Evolutionary conservation across 2,113 vertebrate species (phyloP).

Genomic region (Hypocryptadius cinnamomeus): DNA sequence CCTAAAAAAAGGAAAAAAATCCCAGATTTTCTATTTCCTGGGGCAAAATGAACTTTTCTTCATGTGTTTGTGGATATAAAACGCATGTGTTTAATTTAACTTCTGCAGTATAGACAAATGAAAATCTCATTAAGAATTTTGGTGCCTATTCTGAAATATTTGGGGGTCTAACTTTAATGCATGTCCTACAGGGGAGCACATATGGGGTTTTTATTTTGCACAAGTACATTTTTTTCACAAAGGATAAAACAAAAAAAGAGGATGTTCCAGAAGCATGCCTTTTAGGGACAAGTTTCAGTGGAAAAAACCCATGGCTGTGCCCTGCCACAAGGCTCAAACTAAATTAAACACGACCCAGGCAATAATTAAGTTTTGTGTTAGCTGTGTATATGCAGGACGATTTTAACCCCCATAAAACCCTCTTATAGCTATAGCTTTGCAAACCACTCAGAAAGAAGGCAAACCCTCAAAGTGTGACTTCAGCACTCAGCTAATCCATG

Average conservation of each 20-base stretch:
- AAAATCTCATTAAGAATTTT: neutral
- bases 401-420: neutral
- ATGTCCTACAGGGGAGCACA: accelerated
- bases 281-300: neutral
- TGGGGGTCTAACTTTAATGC: neutral
- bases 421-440: neutral
- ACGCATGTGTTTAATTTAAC: neutral
- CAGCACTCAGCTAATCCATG: neutral
- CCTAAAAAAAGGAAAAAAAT: neutral
- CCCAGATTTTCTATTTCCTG: neutral
- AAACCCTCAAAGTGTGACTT: neutral
- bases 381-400: neutral
- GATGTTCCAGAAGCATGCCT: neutral
- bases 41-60: neutral
- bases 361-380: neutral
- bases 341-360: neutral
- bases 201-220: neutral
- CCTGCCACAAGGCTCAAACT: neutral
- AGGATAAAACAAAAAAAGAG: neutral
- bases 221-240: neutral
- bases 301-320: neutral
- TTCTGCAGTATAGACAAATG: neutral
- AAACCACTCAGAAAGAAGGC: neutral
- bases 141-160: neutral
- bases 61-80: neutral